These are phyloP conservation scores for Lytechinus variegatus DNA, from an alignment of 35 echinoderm and acorn worm genomes.

Conservation along the genomic window DNA sequence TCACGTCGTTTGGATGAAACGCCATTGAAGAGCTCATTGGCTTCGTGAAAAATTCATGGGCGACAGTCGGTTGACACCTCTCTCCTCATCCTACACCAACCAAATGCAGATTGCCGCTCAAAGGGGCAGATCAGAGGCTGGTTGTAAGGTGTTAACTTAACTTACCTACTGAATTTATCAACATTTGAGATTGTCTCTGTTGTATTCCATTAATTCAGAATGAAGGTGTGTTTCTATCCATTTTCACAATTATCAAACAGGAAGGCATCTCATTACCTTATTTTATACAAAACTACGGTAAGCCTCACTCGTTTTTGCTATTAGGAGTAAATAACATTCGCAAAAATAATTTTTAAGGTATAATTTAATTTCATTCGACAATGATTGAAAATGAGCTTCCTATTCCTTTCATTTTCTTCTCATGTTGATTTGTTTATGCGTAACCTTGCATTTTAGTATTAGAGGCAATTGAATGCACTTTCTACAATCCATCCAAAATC, in stretches of 20 bases:
- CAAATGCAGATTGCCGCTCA: neutral
- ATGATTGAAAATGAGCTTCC: neutral
- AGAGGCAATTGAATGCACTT: constrained; percentile 10
- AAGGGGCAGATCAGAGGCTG: neutral
- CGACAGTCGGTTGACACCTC: neutral
- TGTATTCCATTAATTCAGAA: no score
- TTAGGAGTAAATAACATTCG: neutral
- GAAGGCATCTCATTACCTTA: neutral
- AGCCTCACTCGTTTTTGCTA: neutral
- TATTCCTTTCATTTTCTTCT: neutral
- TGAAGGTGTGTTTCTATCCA: no score
- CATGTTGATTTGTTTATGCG: neutral
- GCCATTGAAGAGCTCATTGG: constrained; percentile 16
- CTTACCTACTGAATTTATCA: neutral
- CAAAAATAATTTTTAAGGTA: neutral
- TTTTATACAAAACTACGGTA: neutral
- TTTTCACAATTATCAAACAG: neutral
- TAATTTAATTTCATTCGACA: neutral
- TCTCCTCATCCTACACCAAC: neutral
- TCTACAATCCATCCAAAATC: neutral
- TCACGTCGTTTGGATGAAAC: neutral
- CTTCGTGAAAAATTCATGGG: constrained; percentile 11
- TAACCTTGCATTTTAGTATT: neutral
- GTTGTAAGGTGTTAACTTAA: neutral
- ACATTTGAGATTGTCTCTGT: neutral